phyloP scores from a whole-genome alignment of 37 sponge, comb jelly and placozoan species.

The Dysidea cf. avara region DNA sequence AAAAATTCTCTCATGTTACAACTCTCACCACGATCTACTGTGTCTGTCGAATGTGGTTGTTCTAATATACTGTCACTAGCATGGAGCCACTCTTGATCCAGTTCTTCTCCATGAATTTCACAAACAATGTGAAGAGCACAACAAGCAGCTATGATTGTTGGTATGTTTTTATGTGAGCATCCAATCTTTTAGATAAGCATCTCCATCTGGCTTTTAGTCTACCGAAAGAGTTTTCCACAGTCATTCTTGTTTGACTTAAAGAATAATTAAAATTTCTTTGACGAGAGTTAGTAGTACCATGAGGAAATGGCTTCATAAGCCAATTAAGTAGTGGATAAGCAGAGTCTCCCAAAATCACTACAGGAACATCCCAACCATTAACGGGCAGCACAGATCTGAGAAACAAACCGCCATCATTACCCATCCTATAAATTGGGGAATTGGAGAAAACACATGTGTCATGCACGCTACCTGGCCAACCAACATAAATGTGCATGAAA shows the following conservation, averaged over 20 bases:
- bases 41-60: no score
- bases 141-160: slow-evolving; percentile 29
- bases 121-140: slow-evolving; percentile 29
- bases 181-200: slow-evolving; percentile 27
- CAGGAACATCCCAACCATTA: not conserved
- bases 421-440: slow-evolving; percentile 13
- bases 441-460: slow-evolving; percentile 50
- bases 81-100: slow-evolving; percentile 10
- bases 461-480: slow-evolving; percentile 47
- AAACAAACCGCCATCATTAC: slow-evolving; percentile 2
- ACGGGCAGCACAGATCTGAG: not conserved
- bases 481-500: slow-evolving; percentile 27
- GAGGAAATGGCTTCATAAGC: slow-evolving; percentile 40
- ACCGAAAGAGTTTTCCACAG: slow-evolving; percentile 35
- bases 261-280: slow-evolving; percentile 33
- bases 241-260: slow-evolving; percentile 14
- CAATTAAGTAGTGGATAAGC: no score
- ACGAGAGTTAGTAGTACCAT: slow-evolving; percentile 1
- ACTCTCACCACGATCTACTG: no score
- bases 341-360: no score
- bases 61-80: no score
- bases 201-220: slow-evolving; percentile 43
- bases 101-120: slow-evolving; percentile 10
- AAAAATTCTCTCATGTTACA: no score
- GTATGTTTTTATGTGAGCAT: not conserved